phyloP scores from a whole-genome alignment of 2,888 invertebrate species.

The Crepidodera aurea region DNA sequence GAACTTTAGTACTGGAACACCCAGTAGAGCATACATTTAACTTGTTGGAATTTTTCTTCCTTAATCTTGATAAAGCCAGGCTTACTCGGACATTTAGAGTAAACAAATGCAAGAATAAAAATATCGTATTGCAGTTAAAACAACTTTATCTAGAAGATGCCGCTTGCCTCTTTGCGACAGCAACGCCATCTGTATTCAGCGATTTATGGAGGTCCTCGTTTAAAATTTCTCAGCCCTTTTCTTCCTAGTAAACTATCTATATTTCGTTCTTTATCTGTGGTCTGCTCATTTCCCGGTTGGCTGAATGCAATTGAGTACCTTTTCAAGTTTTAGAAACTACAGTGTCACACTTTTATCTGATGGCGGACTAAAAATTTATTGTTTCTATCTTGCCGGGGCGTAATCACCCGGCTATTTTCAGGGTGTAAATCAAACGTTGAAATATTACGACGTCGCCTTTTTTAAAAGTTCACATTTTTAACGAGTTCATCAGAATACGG shows the following conservation, averaged over 20 bases:
- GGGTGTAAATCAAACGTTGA: constrained; percentile 37
- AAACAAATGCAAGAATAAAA: constrained; percentile 58
- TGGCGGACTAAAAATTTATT: constrained; percentile 56
- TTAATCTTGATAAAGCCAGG: constrained; percentile 8
- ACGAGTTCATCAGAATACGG: constrained; percentile 29
- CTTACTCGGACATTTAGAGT: constrained; percentile 31
- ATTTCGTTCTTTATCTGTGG: constrained; percentile 54
- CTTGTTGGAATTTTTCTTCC: background rate
- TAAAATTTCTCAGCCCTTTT: constrained; percentile 59
- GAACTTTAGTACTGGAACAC: too few species aligned
- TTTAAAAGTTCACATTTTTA: constrained; percentile 28
- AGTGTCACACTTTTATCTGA: constrained; percentile 62
- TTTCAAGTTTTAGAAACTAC: constrained; percentile 62
- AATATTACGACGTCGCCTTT: constrained; percentile 31
- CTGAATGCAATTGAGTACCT: constrained; percentile 60
- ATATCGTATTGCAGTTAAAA: constrained; percentile 57
- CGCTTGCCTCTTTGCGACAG: constrained; percentile 57
- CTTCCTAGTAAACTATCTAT: constrained; percentile 43
- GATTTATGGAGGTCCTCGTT: constrained; percentile 59
- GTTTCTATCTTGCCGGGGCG: constrained; percentile 37
- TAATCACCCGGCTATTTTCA: constrained; percentile 36
- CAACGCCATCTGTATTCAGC: constrained; percentile 59
- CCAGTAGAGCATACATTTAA: background rate
- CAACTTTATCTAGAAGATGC: constrained; percentile 60
- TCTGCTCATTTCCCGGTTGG: constrained; percentile 62